These are phyloP conservation scores for Corapipo altera DNA, from an alignment of 2,113 vertebrate species.

Conservation along the genomic window DNA sequence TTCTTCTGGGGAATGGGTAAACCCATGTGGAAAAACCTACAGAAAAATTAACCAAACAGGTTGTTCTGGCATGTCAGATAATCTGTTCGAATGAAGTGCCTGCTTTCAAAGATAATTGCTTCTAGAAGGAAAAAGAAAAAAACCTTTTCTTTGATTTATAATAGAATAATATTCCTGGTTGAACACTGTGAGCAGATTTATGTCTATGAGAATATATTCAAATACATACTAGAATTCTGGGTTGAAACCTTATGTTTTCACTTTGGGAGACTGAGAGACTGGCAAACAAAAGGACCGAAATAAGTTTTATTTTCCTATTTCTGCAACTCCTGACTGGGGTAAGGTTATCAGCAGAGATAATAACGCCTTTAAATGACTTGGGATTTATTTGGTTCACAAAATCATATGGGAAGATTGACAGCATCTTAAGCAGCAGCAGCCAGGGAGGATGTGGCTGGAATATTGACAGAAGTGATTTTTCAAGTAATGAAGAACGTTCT, in stretches of 20 bases:
- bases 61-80: neutral
- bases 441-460: slow-evolving; percentile 58
- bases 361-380: slow-evolving; percentile 53
- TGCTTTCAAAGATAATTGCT: slow-evolving; percentile 1
- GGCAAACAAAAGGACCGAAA: slow-evolving; percentile 42
- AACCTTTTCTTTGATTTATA: neutral
- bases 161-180: neutral
- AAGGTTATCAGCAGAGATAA: slow-evolving; percentile 62
- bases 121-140: neutral
- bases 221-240: neutral
- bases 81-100: neutral
- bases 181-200: neutral
- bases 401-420: slow-evolving; percentile 64
- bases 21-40: neutral
- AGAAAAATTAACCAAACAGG: neutral
- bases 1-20: neutral
- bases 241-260: neutral
- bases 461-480: slow-evolving; percentile 72
- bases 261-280: neutral
- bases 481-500: slow-evolving; percentile 70
- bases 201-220: neutral
- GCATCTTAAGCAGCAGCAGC: slow-evolving; percentile 67
- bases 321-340: neutral
- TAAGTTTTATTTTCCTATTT: slow-evolving; percentile 56
- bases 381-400: slow-evolving; percentile 69